Conservation (phyloP, 2,888 invertebrate species). For the Charanyca ferruginea region DNA sequence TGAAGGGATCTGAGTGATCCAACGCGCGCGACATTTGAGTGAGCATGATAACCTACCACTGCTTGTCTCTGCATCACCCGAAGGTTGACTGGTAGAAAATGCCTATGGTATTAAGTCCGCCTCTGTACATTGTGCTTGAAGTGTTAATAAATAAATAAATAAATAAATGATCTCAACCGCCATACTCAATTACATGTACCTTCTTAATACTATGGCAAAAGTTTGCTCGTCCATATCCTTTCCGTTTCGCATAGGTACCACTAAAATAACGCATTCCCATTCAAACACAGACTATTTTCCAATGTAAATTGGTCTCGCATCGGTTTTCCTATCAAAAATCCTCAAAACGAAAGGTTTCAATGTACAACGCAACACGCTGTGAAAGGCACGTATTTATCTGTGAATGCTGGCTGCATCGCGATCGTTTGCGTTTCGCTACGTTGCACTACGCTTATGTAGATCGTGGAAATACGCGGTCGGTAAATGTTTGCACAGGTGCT, state of each 20-base stretch:
- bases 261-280: conserved; percentile 19
- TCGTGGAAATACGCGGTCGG: neutral
- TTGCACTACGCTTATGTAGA: neutral
- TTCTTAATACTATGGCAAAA: neutral
- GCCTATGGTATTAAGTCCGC: too few relatives aligned
- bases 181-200: too few relatives aligned
- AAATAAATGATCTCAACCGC: too few relatives aligned
- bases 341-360: conserved; percentile 24
- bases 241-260: neutral
- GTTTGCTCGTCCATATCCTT: neutral
- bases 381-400: conserved; percentile 21
- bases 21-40: too few relatives aligned
- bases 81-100: too few relatives aligned
- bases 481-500: neutral
- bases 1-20: too few relatives aligned
- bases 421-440: conserved; percentile 18
- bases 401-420: conserved; percentile 18
- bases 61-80: too few relatives aligned
- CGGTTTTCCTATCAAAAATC: conserved; percentile 21
- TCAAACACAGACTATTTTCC: neutral
- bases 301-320: conserved; percentile 5
- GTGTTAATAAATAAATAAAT: too few relatives aligned
- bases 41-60: too few relatives aligned
- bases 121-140: too few relatives aligned
- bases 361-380: conserved; percentile 17